A percentile compares a stretch with the other conserved stretches of the same genome.
phyloP scores from a whole-genome alignment of 2,797 vertebrate species.

The Merluccius polli region DNA sequence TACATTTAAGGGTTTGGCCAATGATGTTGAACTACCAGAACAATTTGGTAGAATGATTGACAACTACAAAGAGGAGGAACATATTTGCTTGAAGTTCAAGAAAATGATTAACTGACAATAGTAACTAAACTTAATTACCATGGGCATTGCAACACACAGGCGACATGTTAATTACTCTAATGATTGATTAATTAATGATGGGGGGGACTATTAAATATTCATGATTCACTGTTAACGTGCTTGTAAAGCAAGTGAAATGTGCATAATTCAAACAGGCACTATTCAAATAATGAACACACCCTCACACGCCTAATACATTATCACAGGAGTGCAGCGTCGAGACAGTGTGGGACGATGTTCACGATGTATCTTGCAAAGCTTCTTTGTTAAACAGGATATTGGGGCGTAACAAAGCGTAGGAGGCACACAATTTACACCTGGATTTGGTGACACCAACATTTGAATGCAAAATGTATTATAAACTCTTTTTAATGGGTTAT shows the following conservation, averaged over 20 bases:
- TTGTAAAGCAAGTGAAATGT: background rate
- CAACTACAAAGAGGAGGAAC: background rate
- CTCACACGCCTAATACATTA: background rate
- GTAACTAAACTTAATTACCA: background rate
- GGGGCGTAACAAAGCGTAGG: background rate
- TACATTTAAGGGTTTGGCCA: background rate
- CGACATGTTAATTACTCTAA: background rate
- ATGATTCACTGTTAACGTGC: background rate
- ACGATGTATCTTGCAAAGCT: background rate
- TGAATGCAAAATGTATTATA: background rate
- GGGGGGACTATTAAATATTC: background rate
- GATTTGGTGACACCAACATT: background rate
- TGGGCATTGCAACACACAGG: background rate
- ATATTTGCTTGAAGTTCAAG: background rate
- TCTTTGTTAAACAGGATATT: background rate
- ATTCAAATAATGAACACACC: constrained; percentile 6
- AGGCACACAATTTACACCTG: background rate
- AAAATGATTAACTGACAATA: background rate
- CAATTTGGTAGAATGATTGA: background rate
- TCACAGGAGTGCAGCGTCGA: background rate
- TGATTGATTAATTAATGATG: background rate
- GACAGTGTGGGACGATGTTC: background rate
- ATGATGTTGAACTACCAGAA: background rate
- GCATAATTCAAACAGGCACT: constrained; percentile 2
- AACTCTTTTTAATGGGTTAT: background rate